Conservation (phyloP, 2,888 invertebrate genomes). For the Ctenicera cuprea region DNA sequence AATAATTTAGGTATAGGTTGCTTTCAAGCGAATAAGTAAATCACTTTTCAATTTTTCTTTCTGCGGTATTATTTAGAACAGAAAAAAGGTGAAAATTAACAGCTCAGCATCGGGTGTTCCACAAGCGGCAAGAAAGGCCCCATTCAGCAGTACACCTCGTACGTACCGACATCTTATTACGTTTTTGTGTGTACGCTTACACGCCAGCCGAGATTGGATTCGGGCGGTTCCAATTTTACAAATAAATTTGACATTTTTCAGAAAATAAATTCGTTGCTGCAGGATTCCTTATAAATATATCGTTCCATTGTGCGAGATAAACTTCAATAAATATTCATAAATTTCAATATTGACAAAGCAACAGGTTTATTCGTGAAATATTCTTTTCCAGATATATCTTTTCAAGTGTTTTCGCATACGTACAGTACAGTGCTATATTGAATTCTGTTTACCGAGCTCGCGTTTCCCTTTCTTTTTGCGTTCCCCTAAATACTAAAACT, state of each 20-base stretch:
- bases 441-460: constrained; percentile 26
- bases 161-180: constrained; percentile 48
- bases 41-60: background rate
- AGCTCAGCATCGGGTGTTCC: constrained; percentile 7
- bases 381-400: constrained; percentile 50
- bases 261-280: constrained; percentile 52
- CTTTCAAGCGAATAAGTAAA: too few species aligned
- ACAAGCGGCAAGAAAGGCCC: constrained; percentile 13
- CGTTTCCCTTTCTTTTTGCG: constrained; percentile 33
- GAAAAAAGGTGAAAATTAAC: constrained; percentile 14
- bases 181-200: constrained; percentile 45
- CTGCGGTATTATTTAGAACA: background rate
- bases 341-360: constrained; percentile 56
- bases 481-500: constrained; percentile 38
- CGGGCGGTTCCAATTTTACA: constrained; percentile 49
- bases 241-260: constrained; percentile 54
- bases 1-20: too few species aligned
- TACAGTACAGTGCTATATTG: constrained; percentile 34
- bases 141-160: constrained; percentile 32
- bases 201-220: constrained; percentile 43
- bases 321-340: constrained; percentile 57
- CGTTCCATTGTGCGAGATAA: constrained; percentile 53
- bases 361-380: constrained; percentile 55
- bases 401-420: constrained; percentile 51
- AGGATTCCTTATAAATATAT: constrained; percentile 53